Evolutionary conservation across 2,888 invertebrate genomes (phyloP).

Genomic region (Helleia helle): DNA sequence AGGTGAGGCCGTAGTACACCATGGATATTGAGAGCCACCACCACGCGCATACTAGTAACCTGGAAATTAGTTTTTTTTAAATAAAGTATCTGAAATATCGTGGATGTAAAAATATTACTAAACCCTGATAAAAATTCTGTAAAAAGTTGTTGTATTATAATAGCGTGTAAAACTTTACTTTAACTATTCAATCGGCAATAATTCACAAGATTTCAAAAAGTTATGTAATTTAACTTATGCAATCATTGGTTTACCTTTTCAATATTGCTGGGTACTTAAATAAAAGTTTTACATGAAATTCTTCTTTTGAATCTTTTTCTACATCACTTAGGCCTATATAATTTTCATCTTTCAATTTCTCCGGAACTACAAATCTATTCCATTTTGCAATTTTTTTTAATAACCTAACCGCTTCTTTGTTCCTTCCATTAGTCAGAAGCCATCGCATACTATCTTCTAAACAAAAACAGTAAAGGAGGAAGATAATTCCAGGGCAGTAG

Average conservation of each 20-base stretch:
- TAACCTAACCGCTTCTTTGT: slow-evolving; percentile 50
- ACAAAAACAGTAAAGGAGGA: slow-evolving; percentile 74
- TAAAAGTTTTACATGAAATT: slow-evolving; percentile 16
- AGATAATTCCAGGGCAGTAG: slow-evolving; percentile 76
- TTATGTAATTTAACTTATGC: no score
- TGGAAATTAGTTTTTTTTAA: slow-evolving; percentile 30
- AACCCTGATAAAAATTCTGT: no score
- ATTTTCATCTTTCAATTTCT: slow-evolving; percentile 14
- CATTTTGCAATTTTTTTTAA: slow-evolving; percentile 64
- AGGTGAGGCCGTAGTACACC: slow-evolving; percentile 84
- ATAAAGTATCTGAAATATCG: no score
- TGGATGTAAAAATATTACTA: no score
- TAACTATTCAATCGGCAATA: no score
- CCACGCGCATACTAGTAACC: slow-evolving; percentile 77
- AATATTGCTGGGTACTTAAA: slow-evolving; percentile 31
- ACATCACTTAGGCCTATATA: neutral
- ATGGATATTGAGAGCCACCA: slow-evolving; percentile 87
- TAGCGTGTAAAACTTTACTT: no score
- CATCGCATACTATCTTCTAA: slow-evolving; percentile 79
- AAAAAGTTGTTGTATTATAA: no score
- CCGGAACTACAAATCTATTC: slow-evolving; percentile 74
- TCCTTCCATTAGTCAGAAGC: slow-evolving; percentile 76
- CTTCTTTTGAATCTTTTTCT: slow-evolving; percentile 15
- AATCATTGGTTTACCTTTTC: no score
- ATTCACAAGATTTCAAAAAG: no score